Percentiles rank a stretch among this genome's conserved stretches.
Evolutionary conservation across 53 echinoderm and acorn worm species (phyloP).

Genomic region (Holothuria leucospilota): DNA sequence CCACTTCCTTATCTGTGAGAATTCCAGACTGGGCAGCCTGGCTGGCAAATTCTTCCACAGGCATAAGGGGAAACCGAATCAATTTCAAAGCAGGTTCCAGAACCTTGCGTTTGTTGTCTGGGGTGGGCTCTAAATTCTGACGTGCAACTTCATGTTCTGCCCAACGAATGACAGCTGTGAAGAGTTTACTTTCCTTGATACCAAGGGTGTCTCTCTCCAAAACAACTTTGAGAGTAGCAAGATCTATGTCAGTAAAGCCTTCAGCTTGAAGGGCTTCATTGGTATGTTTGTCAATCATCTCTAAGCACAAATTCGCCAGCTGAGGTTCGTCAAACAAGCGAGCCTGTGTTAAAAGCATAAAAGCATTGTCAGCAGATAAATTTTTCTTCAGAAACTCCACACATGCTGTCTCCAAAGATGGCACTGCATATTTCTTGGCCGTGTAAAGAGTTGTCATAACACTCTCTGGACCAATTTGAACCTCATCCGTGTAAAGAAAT

Average conservation of each 20-base stretch:
- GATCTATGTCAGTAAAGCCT: slow-evolving; percentile 98
- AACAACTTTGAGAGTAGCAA: slow-evolving; percentile 91
- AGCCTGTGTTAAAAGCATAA: slow-evolving; percentile 92
- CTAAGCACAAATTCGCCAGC: slow-evolving; percentile 92
- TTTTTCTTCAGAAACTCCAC: slow-evolving; percentile 99
- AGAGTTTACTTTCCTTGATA: slow-evolving; percentile 92
- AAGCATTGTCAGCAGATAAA: slow-evolving; percentile 91
- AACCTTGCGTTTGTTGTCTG: slow-evolving; percentile 90
- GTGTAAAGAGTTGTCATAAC: slow-evolving; percentile 99
- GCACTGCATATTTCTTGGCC: slow-evolving; percentile 98
- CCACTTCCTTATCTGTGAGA: slow-evolving; percentile 93
- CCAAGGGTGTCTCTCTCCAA: slow-evolving; percentile 95
- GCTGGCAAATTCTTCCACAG: slow-evolving; percentile 98
- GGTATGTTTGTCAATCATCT: slow-evolving; percentile 98
- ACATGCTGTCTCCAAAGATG: slow-evolving; percentile 95
- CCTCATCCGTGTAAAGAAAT: slow-evolving; percentile 96
- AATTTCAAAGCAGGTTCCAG: slow-evolving; percentile 85
- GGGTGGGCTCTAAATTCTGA: slow-evolving; percentile 72
- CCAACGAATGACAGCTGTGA: slow-evolving; percentile 87
- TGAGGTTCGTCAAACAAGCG: slow-evolving; percentile 94
- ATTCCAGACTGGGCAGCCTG: slow-evolving; percentile 94
- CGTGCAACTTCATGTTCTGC: slow-evolving; percentile 85
- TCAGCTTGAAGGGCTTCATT: slow-evolving; percentile 87
- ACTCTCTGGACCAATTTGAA: slow-evolving; percentile 95
- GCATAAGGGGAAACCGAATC: slow-evolving; percentile 96